phyloP scores from a whole-genome alignment of 2,113 vertebrate genomes.

The Triplophysa dalaica region DNA sequence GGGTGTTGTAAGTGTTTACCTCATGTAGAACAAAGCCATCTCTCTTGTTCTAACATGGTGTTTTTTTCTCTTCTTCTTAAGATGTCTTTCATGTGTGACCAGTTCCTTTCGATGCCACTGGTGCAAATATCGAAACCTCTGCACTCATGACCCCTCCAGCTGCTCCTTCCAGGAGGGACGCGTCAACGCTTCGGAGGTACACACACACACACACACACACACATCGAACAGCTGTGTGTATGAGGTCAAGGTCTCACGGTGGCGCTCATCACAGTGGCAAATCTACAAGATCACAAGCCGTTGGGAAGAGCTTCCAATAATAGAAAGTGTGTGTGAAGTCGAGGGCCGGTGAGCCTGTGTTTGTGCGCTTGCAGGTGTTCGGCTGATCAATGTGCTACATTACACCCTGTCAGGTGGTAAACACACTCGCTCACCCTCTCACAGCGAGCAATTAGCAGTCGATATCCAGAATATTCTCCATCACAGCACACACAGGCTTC shows the following conservation, averaged over 20 bases:
- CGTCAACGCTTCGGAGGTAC: conserved; percentile 93
- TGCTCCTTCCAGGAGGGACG: conserved; percentile 98
- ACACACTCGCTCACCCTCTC: conserved; percentile 48
- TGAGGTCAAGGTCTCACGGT: conserved; percentile 19
- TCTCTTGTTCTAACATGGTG: conserved; percentile 10
- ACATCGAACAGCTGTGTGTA: conserved; percentile 20
- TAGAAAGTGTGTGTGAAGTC: conserved; percentile 37
- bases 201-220: conserved; percentile 47
- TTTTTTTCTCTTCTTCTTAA: conserved; percentile 56
- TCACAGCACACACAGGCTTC: conserved; percentile 3
- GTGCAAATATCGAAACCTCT: conserved; percentile 98
- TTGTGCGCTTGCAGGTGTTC: conserved; percentile 43
- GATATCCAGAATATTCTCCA: conserved; percentile 41
- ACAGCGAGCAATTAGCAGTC: conserved; percentile 50
- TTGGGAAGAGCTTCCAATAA: conserved; percentile 42
- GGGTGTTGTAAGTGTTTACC: no score
- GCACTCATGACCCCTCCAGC: conserved; percentile 95
- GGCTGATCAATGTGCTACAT: conserved; percentile 51
- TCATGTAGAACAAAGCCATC: neutral
- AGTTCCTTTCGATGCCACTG: conserved; percentile 97
- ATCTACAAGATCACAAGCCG: conserved; percentile 48
- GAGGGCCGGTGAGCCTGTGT: conserved; percentile 6
- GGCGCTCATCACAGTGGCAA: neutral
- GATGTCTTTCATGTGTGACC: conserved; percentile 97
- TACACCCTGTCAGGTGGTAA: conserved; percentile 54